phyloP scores from a whole-genome alignment of 2,888 invertebrate species.

The Tetragonisca angustula region DNA sequence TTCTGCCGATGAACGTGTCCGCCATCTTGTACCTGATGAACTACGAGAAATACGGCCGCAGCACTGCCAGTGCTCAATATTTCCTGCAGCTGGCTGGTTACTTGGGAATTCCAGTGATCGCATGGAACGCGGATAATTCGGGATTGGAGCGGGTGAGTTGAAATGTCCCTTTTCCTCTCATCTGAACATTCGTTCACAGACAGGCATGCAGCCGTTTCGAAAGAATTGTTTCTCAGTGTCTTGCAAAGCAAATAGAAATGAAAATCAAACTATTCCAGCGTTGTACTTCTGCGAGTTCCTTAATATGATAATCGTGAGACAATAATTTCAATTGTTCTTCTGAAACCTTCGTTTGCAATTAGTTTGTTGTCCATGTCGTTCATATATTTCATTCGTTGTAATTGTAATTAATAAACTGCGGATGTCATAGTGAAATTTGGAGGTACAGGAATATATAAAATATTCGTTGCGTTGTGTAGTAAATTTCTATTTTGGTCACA shows the following conservation, averaged over 20 bases:
- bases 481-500: too few species aligned
- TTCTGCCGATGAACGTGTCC: constrained; percentile 94
- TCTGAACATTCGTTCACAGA: not conserved
- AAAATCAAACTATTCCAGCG: not conserved
- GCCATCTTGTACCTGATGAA: constrained; percentile 98
- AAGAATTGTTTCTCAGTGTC: not conserved
- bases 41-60: constrained; percentile 96
- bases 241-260: not conserved
- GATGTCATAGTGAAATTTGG: too few species aligned
- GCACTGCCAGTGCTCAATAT: constrained; percentile 97
- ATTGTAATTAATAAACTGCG: too few species aligned
- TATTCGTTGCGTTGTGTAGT: too few species aligned
- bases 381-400: too few species aligned
- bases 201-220: not conserved
- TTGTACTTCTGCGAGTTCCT: not conserved
- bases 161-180: not conserved
- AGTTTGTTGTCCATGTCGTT: not conserved
- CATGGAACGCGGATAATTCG: constrained; percentile 99
- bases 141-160: constrained; percentile 88
- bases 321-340: not conserved
- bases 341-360: not conserved
- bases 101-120: constrained; percentile 97
- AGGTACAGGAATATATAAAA: too few species aligned
- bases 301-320: not conserved
- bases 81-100: constrained; percentile 97